These are phyloP conservation scores for Poicephalus gulielmi DNA, from an alignment of 2,113 vertebrate species.

Conservation along the genomic window DNA sequence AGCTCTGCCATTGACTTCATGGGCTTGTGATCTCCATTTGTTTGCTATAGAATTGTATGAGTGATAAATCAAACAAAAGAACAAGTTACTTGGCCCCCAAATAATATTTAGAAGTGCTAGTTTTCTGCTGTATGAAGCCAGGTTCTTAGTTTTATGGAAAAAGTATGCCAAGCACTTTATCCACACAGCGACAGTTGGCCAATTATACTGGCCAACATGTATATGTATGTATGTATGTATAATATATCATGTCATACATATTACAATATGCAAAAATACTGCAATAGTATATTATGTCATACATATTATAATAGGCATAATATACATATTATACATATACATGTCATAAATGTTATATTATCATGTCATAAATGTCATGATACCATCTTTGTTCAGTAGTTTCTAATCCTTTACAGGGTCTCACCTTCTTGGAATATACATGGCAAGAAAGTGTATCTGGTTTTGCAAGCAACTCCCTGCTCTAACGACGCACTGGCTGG, in stretches of 20 bases:
- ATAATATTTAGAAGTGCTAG: not conserved
- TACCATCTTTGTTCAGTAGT: not conserved
- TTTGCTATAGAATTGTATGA: not conserved
- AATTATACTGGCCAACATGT: not conserved
- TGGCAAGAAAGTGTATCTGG: not conserved
- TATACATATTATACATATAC: not conserved
- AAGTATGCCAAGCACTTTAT: not conserved
- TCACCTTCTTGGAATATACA: not conserved
- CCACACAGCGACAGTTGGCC: rapidly evolving
- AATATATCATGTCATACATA: too few species aligned
- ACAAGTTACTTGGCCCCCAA: not conserved
- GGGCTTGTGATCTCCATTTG: not conserved
- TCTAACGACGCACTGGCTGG: not conserved
- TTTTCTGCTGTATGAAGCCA: not conserved
- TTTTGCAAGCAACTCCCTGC: not conserved
- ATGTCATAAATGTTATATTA: not conserved
- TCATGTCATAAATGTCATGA: not conserved
- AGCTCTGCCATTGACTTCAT: not conserved
- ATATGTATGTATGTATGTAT: not conserved
- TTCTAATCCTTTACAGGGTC: not conserved
- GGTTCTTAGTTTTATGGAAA: not conserved
- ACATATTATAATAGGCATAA: not conserved
- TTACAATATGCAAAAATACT: too few species aligned
- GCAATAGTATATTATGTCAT: too few species aligned
- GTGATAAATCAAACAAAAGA: constrained; percentile 20